Percentiles rank a stretch among this genome's conserved stretches.
phyloP scores from a whole-genome alignment of 2,113 vertebrate genomes.

The Nycticryphes semicollaris region DNA sequence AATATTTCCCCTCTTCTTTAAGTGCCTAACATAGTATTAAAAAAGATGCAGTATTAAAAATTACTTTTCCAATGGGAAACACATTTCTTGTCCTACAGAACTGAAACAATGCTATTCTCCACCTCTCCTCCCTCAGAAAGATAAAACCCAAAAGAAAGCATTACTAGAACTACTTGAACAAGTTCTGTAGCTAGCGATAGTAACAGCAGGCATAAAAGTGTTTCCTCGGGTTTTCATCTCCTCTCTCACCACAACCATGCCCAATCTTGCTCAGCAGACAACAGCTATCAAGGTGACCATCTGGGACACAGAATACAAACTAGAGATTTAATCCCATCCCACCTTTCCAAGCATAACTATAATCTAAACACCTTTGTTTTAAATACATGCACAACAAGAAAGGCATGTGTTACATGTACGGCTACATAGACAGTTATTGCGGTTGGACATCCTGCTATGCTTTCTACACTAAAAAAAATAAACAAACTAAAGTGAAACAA shows the following conservation, averaged over 20 bases:
- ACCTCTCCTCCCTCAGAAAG: background rate
- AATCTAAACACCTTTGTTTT: background rate
- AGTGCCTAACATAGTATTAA: background rate
- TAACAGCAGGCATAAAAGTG: background rate
- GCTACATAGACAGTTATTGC: background rate
- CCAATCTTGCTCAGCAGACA: background rate
- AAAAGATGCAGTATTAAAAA: background rate
- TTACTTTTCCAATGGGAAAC: background rate
- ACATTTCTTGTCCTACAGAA: background rate
- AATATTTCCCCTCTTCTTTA: background rate
- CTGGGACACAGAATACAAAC: background rate
- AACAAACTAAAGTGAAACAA: background rate
- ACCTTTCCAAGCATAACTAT: background rate
- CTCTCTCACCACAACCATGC: background rate
- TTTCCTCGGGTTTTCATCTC: background rate
- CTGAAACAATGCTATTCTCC: background rate
- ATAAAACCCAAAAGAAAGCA: background rate
- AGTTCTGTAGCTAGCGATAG: background rate
- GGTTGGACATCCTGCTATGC: background rate
- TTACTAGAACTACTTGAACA: background rate
- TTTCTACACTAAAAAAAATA: background rate
- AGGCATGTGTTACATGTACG: rapidly evolving
- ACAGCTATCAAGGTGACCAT: background rate
- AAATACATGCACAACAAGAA: background rate
- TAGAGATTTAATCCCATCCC: background rate